Base-by-base conservation (phyloP, 1,140 invertebrate genomes). In the Brachionus angularis region DNA sequence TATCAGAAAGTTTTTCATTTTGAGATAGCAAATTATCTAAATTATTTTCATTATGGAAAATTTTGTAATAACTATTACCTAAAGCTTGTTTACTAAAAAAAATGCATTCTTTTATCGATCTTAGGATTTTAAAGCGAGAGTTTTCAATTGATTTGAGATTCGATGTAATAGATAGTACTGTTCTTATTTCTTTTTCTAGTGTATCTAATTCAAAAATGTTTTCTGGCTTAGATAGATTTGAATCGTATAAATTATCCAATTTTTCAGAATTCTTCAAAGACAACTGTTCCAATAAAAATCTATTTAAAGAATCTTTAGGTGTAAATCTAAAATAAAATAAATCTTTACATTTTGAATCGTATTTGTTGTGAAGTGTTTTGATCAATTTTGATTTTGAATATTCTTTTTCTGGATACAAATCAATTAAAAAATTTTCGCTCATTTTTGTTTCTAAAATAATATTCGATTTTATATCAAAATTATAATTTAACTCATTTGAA, bases 391-490 rank as follows among this genome's bases (percentile, higher is more conserved):
- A 55, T 33, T 31, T 16, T 5, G 21, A 31, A 18, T 55, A 55
- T 34, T 55, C 52, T 55, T 55, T 55, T 55, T 55, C 52, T 7
- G 33, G 52, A 14, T 55, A 18, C 3, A n/a, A n/a, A n/a, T n/a
- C n/a, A n/a, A n/a, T n/a, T n/a, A n/a, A n/a, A n/a, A n/a, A n/a
- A n/a, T n/a, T 31, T 55, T n/a, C 4, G 16, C 21, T 18, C 16
- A 33, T 10, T 1, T 18, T n/a, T 12, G 16, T 3, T n/a, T 33
- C 34, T 7, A n/a, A 21, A 29, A 55, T 18, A 21, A 55, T 31
- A 34, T 34, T 34, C 3, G 52, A 55, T 55, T 55, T 55, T 16
- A 55, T 55, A 16, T 16, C 21, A 55, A 55, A 55, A 29, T 55
- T 55, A 31, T 33, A 55, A n/a, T n/a, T n/a, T n/a, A n/a, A n/a